These are phyloP conservation scores for Oriolus oriolus DNA, from an alignment of 2,113 vertebrate genomes.

Conservation along the genomic window DNA sequence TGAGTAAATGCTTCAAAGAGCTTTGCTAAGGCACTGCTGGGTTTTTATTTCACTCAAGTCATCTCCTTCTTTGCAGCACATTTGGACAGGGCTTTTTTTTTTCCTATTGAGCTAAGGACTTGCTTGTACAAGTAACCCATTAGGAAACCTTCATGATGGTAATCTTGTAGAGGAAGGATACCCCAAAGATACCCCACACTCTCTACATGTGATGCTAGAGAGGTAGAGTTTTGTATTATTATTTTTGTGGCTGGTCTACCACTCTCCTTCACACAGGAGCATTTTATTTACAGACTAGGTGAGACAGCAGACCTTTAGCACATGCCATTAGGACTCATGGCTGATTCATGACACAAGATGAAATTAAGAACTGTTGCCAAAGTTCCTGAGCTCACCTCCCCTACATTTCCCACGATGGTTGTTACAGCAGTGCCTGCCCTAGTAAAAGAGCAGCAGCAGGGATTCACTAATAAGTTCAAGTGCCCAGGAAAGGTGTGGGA, in stretches of 20 bases:
- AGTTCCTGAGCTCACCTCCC: neutral
- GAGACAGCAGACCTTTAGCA: neutral
- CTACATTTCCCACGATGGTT: neutral
- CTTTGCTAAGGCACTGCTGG: neutral
- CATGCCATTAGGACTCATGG: neutral
- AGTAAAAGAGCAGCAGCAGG: neutral
- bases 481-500: neutral
- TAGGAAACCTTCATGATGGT: neutral
- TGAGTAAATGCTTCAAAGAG: neutral
- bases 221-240: neutral
- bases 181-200: neutral
- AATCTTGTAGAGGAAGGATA: neutral
- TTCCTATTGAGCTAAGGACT: neutral
- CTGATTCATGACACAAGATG: neutral
- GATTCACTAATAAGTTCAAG: neutral
- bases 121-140: neutral
- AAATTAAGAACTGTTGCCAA: neutral
- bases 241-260: neutral
- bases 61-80: neutral
- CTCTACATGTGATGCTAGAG: neutral
- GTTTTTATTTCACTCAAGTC: neutral
- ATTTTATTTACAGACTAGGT: neutral
- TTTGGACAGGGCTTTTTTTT: neutral
- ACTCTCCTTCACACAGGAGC: neutral
- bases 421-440: neutral